Conservation (phyloP, 2,888 invertebrate genomes). For the Incurvaria masculella region DNA sequence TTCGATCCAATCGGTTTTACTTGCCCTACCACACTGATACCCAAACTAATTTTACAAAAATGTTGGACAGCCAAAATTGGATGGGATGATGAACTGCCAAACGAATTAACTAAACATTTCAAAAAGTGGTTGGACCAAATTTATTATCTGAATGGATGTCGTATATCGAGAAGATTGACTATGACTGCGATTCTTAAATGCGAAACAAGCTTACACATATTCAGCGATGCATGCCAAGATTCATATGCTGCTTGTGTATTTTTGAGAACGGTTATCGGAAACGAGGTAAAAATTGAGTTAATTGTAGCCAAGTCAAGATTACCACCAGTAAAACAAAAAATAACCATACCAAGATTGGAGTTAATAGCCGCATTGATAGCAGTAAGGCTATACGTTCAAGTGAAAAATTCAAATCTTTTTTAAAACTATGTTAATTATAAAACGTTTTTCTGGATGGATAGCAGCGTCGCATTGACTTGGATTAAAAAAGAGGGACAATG, state of each 20-base stretch:
- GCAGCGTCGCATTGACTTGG: conserved; percentile 1
- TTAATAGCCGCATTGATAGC: conserved; percentile 5
- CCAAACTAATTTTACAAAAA: conserved; percentile 13
- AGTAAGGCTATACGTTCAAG: conserved; percentile 1
- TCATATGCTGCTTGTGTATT: conserved; percentile 4
- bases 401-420: background rate
- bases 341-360: conserved; percentile 5
- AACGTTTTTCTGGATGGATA: conserved; percentile 3
- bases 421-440: background rate
- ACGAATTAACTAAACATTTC: background rate
- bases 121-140: background rate
- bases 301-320: conserved; percentile 3
- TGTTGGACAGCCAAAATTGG: conserved; percentile 7
- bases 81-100: conserved; percentile 10
- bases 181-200: background rate
- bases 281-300: conserved; percentile 1
- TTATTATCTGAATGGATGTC: background rate
- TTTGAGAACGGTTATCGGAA: background rate
- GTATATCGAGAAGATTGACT: conserved; percentile 1
- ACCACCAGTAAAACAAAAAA: conserved; percentile 1
- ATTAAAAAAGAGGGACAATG: conserved; percentile 2
- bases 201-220: conserved; percentile 1
- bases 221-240: conserved; percentile 3
- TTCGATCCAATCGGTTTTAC: too few relatives aligned
- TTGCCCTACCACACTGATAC: conserved; percentile 7